Evolutionary conservation across 1,140 invertebrate species (phyloP).

Genomic region (Heliothis subflexa): DNA sequence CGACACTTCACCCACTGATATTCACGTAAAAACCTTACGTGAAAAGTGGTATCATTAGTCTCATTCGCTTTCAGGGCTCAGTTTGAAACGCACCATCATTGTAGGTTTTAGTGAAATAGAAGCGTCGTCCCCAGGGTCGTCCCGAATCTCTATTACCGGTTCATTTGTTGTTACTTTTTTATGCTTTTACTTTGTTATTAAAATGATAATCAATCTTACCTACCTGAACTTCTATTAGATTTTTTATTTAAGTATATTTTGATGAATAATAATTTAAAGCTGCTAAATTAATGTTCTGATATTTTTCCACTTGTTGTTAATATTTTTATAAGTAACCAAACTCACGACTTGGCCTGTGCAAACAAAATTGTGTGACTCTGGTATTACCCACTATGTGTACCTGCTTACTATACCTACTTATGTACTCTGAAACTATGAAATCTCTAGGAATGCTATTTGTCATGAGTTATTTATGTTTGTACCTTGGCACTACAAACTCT

Average conservation of each 20-base stretch:
- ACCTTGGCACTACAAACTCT: conserved; percentile 14
- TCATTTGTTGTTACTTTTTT: conserved; percentile 34
- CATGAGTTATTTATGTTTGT: conserved; percentile 15
- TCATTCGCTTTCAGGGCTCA: not conserved
- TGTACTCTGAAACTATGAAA: not conserved
- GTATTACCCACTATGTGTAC: not conserved
- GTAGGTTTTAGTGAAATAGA: conserved; percentile 36
- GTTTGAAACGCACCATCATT: conserved; percentile 22
- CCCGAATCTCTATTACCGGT: conserved; percentile 36
- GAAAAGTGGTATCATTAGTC: conserved; percentile 30
- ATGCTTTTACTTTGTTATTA: conserved; percentile 23
- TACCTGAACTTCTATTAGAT: conserved; percentile 9
- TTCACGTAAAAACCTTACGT: not conserved
- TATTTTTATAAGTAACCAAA: not conserved
- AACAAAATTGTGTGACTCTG: not conserved
- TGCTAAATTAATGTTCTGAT: no score
- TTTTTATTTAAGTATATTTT: not conserved
- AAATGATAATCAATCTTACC: conserved; percentile 7
- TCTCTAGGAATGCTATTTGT: conserved; percentile 11
- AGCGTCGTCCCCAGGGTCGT: conserved; percentile 34
- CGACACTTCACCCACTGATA: no score
- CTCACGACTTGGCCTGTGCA: not conserved
- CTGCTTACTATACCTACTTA: no score
- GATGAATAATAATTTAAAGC: no score
- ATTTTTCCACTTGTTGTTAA: no score